A percentile compares a stretch with the other conserved stretches of the same genome.
phyloP scores from a whole-genome alignment of 2,888 invertebrate species.

The Petrolisthes manimaculis region DNA sequence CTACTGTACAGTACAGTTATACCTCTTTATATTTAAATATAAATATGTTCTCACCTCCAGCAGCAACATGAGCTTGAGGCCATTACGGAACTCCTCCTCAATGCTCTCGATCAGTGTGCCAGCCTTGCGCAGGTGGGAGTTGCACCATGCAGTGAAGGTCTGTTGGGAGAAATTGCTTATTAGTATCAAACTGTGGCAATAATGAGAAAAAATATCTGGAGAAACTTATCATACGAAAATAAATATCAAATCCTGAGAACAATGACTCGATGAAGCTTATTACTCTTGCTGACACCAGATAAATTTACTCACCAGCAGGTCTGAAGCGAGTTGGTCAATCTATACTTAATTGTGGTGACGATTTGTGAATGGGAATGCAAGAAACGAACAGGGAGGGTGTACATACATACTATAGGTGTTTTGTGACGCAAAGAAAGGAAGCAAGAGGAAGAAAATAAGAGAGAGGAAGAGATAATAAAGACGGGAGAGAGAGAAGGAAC shows the following conservation, averaged over 20 bases:
- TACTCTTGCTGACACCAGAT: too few species aligned
- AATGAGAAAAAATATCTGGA: neutral
- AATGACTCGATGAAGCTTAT: neutral
- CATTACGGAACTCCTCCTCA: constrained; percentile 99
- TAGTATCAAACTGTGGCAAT: neutral
- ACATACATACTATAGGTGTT: neutral
- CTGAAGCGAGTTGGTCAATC: neutral
- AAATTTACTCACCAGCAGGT: too few species aligned
- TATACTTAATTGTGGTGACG: neutral
- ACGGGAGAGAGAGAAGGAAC: neutral
- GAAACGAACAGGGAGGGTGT: neutral
- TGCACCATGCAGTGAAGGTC: constrained; percentile 99
- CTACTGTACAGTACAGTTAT: too few species aligned
- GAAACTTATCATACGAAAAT: too few species aligned
- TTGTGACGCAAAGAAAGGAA: neutral
- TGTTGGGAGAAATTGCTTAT: constrained; percentile 73
- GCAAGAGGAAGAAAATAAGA: neutral
- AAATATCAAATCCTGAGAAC: neutral
- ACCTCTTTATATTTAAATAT: too few species aligned
- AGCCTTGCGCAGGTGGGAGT: constrained; percentile 99
- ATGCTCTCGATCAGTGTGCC: constrained; percentile 99
- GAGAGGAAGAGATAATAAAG: neutral
- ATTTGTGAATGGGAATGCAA: neutral
- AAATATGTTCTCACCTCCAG: constrained; percentile 76
- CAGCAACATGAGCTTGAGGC: constrained; percentile 97